Evolutionary conservation across 2,113 vertebrate genomes (phyloP), one percentile per base, ranked within the genome.

Genomic region (Cichladusa arquata): DNA sequence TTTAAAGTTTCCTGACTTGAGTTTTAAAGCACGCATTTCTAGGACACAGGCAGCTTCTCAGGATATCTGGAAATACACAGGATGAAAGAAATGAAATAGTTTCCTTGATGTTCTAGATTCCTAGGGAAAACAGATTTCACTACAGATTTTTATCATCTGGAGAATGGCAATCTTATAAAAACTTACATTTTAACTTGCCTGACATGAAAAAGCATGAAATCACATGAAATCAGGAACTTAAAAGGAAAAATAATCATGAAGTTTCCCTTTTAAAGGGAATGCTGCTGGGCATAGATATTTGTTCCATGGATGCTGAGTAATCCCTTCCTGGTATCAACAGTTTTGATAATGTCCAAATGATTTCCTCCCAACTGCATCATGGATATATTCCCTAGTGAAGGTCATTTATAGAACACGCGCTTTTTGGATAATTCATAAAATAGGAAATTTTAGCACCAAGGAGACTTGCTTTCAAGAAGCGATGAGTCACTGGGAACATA

Each of bases 401-500:
- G 56, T 64, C 58, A 90, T 88, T 77, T 93, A 90, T 58, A 88
- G 58, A 62, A 81, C 81, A 86, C 3, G 6, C 0, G 2, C 24
- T 85, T 94, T 71, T 58, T 19, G 60, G 76, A 48, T 66, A 90
- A 88, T 92, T 93, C 72, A 86, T 81, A 81, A 94, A 93, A 83
- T 67, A 40, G 72, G 88, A 96, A 86, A 86, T 83, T 88, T 67
- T 92, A 96, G 36, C 61, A 73, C 83, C 72, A 54, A 62, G 48
- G 60, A 88, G 74, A 83, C 57, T 92, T 88, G 86, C 69, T 95
- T 94, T 95, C 51, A 94, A 91, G 90, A 90, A 88, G 92, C 28
- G 0, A 61, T 94, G 94, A 94, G 82, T 97, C 95, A 94, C 76
- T 86, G 80, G 92, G 95, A 97, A 95, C 28, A 78, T 12, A 65